phyloP scores from a whole-genome alignment of 2,113 vertebrate species.

The Grammomys dolichurus region DNA sequence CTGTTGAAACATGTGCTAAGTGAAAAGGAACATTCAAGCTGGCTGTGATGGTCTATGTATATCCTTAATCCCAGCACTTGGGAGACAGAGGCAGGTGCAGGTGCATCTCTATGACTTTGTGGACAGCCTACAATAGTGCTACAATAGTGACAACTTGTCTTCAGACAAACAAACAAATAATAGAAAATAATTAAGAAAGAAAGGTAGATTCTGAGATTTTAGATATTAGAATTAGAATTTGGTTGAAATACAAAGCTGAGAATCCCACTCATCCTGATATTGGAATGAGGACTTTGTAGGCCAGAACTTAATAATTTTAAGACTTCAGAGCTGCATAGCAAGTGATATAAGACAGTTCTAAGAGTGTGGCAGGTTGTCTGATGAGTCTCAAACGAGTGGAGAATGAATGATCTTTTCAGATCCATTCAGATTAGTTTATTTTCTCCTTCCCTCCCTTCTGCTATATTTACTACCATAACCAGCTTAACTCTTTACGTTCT shows the following conservation, averaged over 20 bases:
- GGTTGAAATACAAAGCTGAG: neutral
- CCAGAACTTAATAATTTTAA: neutral
- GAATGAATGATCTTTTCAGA: conserved; percentile 28
- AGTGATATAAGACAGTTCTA: neutral
- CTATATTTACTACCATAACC: too few species aligned
- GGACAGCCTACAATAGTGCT: neutral
- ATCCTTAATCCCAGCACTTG: neutral
- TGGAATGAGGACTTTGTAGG: neutral
- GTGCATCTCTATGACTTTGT: neutral
- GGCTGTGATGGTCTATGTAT: neutral
- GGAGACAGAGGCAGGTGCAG: neutral
- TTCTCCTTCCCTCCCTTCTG: neutral
- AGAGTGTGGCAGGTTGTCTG: conserved; percentile 26
- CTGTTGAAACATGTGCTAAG: conserved; percentile 22
- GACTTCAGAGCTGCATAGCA: conserved; percentile 10
- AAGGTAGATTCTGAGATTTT: neutral
- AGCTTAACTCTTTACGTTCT: neutral
- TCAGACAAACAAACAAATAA: neutral
- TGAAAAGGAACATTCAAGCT: conserved; percentile 15
- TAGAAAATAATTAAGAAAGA: neutral
- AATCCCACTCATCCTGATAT: neutral
- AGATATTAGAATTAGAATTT: neutral
- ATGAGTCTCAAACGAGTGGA: neutral
- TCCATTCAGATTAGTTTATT: neutral
- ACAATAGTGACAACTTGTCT: neutral